Percentiles rank a stretch among this genome's conserved stretches.
phyloP scores from a whole-genome alignment of 2,797 vertebrate species.

The Falco berigora region DNA sequence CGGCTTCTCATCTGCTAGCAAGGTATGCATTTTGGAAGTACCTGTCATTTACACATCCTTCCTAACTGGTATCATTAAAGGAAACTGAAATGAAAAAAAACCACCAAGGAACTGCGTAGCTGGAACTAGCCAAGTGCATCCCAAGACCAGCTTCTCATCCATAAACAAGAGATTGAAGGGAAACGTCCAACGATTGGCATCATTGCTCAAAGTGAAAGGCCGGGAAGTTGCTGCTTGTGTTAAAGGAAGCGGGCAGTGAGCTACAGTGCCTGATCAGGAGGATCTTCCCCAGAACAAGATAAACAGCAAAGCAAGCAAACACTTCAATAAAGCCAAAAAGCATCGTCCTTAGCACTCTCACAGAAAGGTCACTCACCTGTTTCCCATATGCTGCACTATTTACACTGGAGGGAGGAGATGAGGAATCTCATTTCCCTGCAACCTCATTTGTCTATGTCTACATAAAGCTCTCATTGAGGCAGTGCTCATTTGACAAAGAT shows the following conservation, averaged over 20 bases:
- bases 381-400: not conserved
- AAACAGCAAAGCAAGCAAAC: not conserved
- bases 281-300: not conserved
- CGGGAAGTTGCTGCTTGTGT: not conserved
- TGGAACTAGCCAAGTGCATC: not conserved
- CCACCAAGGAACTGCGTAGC: not conserved
- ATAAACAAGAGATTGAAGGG: not conserved
- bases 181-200: fast-evolving
- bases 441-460: not conserved
- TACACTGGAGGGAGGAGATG: not conserved
- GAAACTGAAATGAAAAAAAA: not conserved
- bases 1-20: not conserved
- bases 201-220: not conserved
- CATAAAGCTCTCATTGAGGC: not conserved
- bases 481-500: not conserved
- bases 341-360: not conserved
- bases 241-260: not conserved
- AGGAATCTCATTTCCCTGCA: not conserved
- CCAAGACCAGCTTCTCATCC: not conserved
- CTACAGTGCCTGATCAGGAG: not conserved
- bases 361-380: not conserved
- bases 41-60: not conserved
- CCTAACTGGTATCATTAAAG: not conserved
- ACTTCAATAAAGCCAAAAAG: not conserved
- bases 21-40: not conserved